These are phyloP conservation scores for Ovis canadensis DNA, from an alignment of 2,113 vertebrate genomes.

Conservation along the genomic window DNA sequence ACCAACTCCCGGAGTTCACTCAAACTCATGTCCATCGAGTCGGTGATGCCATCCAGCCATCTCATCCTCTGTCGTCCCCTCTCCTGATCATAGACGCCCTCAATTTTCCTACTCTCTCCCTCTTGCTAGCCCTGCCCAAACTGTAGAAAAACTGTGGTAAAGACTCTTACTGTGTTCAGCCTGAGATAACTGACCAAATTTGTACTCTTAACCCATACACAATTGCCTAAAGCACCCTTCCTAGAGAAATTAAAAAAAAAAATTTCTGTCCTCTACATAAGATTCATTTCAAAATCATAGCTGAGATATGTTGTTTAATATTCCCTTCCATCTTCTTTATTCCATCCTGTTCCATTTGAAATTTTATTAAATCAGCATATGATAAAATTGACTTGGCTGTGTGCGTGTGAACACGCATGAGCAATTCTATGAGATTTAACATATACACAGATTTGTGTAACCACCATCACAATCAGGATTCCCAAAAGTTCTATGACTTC, in stretches of 20 bases:
- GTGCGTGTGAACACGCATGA: rapidly evolving
- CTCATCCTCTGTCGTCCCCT: too few relatives aligned
- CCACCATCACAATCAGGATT: background rate
- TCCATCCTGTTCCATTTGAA: background rate
- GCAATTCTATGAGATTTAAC: background rate
- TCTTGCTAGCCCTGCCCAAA: background rate
- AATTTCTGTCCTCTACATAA: background rate
- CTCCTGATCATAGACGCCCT: background rate
- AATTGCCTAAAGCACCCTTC: background rate
- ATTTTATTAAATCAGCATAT: background rate
- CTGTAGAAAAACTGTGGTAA: background rate
- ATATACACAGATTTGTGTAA: background rate
- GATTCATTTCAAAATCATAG: background rate
- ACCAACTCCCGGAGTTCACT: too few relatives aligned
- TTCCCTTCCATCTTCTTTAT: background rate
- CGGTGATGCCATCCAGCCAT: too few relatives aligned
- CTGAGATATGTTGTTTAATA: background rate
- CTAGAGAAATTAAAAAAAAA: background rate
- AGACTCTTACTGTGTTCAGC: background rate
- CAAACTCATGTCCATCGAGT: too few relatives aligned
- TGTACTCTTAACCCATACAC: background rate
- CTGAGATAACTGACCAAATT: background rate
- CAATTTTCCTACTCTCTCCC: background rate
- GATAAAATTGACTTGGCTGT: background rate
- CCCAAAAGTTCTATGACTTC: background rate